Evolutionary conservation across 1,140 invertebrate genomes (phyloP).

Genomic region (Drosophila seguyi): DNA sequence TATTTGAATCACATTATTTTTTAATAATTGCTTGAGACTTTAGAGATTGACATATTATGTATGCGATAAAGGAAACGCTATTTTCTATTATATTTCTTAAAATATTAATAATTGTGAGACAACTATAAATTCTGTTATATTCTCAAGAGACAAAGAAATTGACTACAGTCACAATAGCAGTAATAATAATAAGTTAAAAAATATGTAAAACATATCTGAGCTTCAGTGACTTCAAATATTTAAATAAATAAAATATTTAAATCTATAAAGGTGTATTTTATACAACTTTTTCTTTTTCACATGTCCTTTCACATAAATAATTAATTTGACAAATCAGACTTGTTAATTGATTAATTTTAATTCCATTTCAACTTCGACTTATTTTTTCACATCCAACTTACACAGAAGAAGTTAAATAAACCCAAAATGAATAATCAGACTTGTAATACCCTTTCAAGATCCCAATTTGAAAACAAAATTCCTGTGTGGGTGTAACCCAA

Average conservation of each 20-base stretch:
- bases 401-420: background rate
- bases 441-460: background rate
- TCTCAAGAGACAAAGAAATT: background rate
- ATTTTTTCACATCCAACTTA: background rate
- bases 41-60: no score
- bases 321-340: background rate
- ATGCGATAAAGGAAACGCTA: background rate
- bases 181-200: background rate
- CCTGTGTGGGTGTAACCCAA: slow-evolving; percentile 31
- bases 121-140: no score
- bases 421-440: background rate
- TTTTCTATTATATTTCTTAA: background rate
- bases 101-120: no score
- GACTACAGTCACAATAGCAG: background rate
- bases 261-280: background rate
- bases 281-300: no score
- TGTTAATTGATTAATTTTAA: background rate
- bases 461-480: slow-evolving; percentile 9
- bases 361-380: background rate
- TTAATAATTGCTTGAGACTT: no score
- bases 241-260: background rate
- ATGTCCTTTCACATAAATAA: no score
- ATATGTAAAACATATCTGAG: background rate
- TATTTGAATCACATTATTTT: no score
- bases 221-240: background rate